Percentiles rank a stretch among this genome's conserved stretches.
phyloP scores from a whole-genome alignment of 2,113 vertebrate species.

The Laticauda laticaudata region DNA sequence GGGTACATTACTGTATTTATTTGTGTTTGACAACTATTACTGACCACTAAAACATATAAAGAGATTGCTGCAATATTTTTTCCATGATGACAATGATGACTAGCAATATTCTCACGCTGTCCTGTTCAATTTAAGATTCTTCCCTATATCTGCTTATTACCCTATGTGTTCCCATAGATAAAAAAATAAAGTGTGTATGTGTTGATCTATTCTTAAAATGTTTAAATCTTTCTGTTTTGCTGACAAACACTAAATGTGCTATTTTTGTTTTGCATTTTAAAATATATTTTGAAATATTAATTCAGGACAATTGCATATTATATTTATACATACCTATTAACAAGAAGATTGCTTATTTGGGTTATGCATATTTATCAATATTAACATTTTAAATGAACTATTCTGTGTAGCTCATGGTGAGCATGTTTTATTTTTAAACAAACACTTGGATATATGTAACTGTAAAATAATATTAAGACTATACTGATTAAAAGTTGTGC shows the following conservation, averaged over 20 bases:
- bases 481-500: slow-evolving; percentile 57
- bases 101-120: neutral
- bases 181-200: neutral
- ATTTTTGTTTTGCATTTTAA: slow-evolving; percentile 6
- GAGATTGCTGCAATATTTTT: neutral
- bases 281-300: slow-evolving; percentile 15
- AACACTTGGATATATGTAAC: slow-evolving; percentile 29
- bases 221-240: neutral
- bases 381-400: slow-evolving; percentile 37
- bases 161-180: neutral
- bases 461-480: slow-evolving; percentile 47
- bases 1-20: neutral
- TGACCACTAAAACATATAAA: neutral
- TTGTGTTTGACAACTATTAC: neutral
- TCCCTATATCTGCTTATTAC: neutral
- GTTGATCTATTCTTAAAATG: neutral
- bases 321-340: slow-evolving; percentile 22
- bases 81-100: neutral
- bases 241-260: slow-evolving; percentile 12
- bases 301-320: slow-evolving; percentile 40
- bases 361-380: slow-evolving; percentile 53
- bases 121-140: neutral
- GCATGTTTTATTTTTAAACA: slow-evolving; percentile 34
- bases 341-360: slow-evolving; percentile 38
- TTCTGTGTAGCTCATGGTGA: slow-evolving; percentile 54